Percentiles rank a stretch among this genome's conserved stretches.
Conservation (phyloP, 2,797 vertebrate species). For the Typhlichthys eigenmanni region DNA sequence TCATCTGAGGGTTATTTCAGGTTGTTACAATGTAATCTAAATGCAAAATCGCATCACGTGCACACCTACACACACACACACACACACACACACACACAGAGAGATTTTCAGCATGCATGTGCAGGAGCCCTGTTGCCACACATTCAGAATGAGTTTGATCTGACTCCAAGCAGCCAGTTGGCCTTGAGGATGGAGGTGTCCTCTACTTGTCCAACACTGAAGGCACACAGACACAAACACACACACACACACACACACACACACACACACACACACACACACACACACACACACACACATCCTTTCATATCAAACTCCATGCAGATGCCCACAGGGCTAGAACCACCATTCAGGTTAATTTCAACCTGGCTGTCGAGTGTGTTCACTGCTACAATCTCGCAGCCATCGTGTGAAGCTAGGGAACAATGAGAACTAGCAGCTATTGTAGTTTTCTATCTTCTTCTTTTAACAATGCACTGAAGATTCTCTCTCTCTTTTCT, state of each 20-base stretch:
- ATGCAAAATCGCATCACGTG: too few relatives aligned
- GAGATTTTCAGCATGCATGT: constrained; percentile 12
- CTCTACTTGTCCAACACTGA: constrained; percentile 63
- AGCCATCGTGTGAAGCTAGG: too few relatives aligned
- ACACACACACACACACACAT: constrained; percentile 20
- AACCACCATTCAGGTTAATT: neutral
- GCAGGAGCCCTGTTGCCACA: constrained; percentile 41
- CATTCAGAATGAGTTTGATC: constrained; percentile 59
- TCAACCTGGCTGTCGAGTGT: constrained; percentile 18
- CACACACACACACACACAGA: too few relatives aligned
- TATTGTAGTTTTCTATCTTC: too few relatives aligned
- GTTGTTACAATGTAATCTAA: too few relatives aligned
- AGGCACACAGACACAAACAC: constrained; percentile 37
- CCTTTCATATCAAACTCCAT: constrained; percentile 33
- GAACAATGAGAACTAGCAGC: too few relatives aligned
- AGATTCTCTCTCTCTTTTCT: neutral
- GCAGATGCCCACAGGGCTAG: too few relatives aligned
- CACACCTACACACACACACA: too few relatives aligned
- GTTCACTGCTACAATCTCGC: neutral
- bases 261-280: too few relatives aligned
- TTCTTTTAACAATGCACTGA: too few relatives aligned
- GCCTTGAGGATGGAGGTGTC: constrained; percentile 64
- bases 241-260: constrained; percentile 28
- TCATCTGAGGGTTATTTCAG: too few relatives aligned
- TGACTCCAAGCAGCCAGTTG: constrained; percentile 64